A percentile compares a stretch with the other conserved stretches of the same genome.
These are phyloP conservation scores for Babylonia areolata DNA, from an alignment of 1,140 invertebrate species.

Conservation along the genomic window DNA sequence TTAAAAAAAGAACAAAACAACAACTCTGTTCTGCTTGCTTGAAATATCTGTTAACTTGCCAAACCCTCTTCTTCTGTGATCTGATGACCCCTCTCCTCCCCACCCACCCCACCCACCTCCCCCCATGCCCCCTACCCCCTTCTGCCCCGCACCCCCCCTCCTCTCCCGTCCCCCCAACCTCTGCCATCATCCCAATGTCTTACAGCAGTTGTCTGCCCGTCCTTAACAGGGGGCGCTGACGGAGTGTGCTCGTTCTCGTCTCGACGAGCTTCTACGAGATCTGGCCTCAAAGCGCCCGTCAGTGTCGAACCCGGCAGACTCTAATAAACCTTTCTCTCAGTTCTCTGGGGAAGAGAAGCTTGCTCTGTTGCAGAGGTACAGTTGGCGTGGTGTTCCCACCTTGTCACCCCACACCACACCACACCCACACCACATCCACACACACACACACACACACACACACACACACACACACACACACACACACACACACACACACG, in stretches of 20 bases:
- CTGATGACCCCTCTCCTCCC: no score
- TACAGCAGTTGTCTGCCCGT: constrained; percentile 10
- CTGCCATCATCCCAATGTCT: constrained; percentile 8
- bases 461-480: no score
- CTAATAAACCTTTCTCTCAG: constrained; percentile 25
- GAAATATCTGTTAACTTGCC: no score
- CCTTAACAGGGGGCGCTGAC: constrained; percentile 21
- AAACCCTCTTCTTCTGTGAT: no score
- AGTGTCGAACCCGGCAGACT: not conserved
- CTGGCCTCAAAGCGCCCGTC: constrained; percentile 15
- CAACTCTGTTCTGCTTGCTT: no score
- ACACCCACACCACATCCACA: not conserved
- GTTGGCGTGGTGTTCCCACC: not conserved
- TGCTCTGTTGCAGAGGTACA: constrained; percentile 21
- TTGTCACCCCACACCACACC: no score
- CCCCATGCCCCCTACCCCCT: not conserved
- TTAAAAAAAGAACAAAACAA: no score
- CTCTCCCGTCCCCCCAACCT: not conserved
- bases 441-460: no score
- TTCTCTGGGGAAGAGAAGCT: not conserved
- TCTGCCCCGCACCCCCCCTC: no score
- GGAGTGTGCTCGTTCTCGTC: constrained; percentile 29
- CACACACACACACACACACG: no score
- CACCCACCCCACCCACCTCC: no score
- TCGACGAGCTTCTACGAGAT: constrained; percentile 33